A percentile compares a stretch with the other conserved stretches of the same genome.
Conservation (phyloP, 2,888 invertebrate species). For the Sycophila texana region DNA sequence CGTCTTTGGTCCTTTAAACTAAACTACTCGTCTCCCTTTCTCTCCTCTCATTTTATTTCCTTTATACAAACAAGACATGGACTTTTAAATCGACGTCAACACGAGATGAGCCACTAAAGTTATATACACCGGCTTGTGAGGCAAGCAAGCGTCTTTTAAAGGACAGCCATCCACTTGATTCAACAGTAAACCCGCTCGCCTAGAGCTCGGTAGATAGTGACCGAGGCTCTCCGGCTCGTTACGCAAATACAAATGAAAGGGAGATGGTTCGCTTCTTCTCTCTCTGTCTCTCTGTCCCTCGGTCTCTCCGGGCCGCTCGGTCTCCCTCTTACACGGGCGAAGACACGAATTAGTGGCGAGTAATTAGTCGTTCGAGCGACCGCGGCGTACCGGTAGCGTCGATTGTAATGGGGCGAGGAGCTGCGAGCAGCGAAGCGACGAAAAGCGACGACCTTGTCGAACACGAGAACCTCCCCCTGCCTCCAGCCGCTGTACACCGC, state of each 20-base stretch:
- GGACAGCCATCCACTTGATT: neutral
- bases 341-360: slow-evolving; percentile 54
- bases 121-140: no score
- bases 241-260: slow-evolving; percentile 54
- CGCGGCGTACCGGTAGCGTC: slow-evolving; percentile 50
- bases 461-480: slow-evolving; percentile 40
- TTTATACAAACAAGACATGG: no score
- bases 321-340: slow-evolving; percentile 34
- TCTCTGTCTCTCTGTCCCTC: neutral
- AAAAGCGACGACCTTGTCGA: slow-evolving; percentile 55
- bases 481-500: neutral
- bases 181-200: no score
- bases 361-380: slow-evolving; percentile 50
- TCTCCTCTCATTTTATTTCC: neutral
- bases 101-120: no score
- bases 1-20: neutral
- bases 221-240: slow-evolving; percentile 40
- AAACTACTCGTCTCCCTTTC: neutral
- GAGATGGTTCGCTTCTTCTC: slow-evolving; percentile 22
- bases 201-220: neutral
- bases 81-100: no score
- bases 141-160: no score
- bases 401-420: slow-evolving; percentile 46
- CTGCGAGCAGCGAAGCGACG: slow-evolving; percentile 41
- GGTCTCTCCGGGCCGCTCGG: slow-evolving; percentile 32